phyloP scores from a whole-genome alignment of 2,888 invertebrate species.

The Quadriops clusia region DNA sequence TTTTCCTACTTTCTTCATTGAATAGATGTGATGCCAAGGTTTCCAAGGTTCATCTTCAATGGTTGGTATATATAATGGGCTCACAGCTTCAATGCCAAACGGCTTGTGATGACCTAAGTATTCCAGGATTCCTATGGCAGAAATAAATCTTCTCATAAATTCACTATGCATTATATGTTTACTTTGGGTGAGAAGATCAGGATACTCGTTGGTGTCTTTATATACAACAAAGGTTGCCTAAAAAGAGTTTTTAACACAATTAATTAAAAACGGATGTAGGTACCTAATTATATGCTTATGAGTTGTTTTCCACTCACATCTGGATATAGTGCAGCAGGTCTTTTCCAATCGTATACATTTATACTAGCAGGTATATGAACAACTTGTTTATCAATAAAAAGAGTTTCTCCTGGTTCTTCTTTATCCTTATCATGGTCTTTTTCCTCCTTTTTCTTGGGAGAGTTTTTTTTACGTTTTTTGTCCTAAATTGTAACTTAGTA shows the following conservation, averaged over 20 bases:
- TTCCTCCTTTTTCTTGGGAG: no score
- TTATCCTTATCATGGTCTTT: no score
- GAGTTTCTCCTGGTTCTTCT: slow-evolving; percentile 2
- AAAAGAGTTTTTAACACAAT: no score
- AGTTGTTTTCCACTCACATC: no score
- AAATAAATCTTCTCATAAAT: slow-evolving; percentile 34
- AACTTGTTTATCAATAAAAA: slow-evolving; percentile 16
- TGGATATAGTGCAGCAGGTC: slow-evolving; percentile 23
- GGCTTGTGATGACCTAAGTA: slow-evolving; percentile 30
- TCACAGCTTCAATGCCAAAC: slow-evolving; percentile 29
- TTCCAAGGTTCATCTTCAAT: slow-evolving; percentile 30
- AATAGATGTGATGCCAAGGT: slow-evolving; percentile 39
- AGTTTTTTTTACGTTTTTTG: no score
- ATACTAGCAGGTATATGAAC: slow-evolving; percentile 15
- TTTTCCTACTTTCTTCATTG: slow-evolving; percentile 34
- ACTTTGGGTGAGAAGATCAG: slow-evolving; percentile 32
- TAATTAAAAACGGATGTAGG: no score
- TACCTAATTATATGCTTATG: no score
- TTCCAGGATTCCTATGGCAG: slow-evolving; percentile 31
- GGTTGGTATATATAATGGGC: slow-evolving; percentile 26
- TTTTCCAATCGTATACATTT: slow-evolving; percentile 25
- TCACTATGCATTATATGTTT: slow-evolving; percentile 33
- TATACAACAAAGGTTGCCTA: slow-evolving; percentile 23
- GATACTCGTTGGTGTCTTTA: slow-evolving; percentile 20
- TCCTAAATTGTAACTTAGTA: no score